Base-by-base conservation (phyloP, 2,113 vertebrate species). In the Tachysurus vachellii region DNA sequence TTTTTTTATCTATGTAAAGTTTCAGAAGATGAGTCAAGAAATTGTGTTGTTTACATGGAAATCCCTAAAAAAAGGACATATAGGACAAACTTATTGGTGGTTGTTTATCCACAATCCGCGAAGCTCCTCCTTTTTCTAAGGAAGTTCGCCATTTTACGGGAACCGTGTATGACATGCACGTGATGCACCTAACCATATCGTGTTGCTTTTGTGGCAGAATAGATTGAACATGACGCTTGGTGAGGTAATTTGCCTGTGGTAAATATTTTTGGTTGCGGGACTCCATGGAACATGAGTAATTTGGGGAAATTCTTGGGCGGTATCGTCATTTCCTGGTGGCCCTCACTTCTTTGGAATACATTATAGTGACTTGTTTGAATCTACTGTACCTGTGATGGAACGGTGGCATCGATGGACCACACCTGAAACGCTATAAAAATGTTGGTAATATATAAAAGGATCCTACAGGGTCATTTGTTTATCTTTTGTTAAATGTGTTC, bases 271-370 rank as follows among this genome's bases (percentile, higher is more conserved):
- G 66, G 0, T 61, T 28, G 47, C 14, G 8, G 16, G 7, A 81
- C 77, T 86, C 62, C 61, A 14, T 50, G 85, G 79, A 86, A 73
- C 16, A 10, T 56, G 62, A 64, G 66, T 28, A 16, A 44, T 62
- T 53, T 71, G 31, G 21, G 21, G 36, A 71, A 23, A 26, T 1
- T 66, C 12, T 2, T 13, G 75, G 59, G 77, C 11, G 5, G 19
- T 16, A 54, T 0, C 16, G 2, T 10, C 19, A 80, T 80, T 80
- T 80, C 85, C 75, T 86, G 59, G 5, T 42, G 19, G 21, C n/a
- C 44, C 28, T 21, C 0, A 14, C 47, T 86, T 86, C 85, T 86
- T 28, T 80, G 85, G 85, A 86, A 86, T 68, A 86, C 28, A 76
- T 66, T 7, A 23, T 16, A 28, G 26, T 28, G 50, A 26, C 75